Conservation (phyloP, 2,113 vertebrate species). For the Microtus pennsylvanicus region DNA sequence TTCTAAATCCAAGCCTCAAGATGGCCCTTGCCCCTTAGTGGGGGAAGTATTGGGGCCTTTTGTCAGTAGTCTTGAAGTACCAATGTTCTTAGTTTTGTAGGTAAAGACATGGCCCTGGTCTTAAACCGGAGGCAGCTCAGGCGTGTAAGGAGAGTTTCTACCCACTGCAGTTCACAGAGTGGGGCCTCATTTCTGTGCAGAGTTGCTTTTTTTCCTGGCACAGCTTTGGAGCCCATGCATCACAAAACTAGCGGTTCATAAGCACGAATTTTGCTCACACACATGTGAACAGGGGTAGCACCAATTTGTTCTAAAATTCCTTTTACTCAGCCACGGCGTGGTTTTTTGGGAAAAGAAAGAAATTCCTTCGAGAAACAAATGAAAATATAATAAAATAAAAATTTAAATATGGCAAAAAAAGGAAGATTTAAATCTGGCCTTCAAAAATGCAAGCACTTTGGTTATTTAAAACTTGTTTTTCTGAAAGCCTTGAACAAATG, state of each 20-base stretch:
- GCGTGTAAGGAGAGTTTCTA: background rate
- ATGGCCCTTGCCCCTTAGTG: background rate
- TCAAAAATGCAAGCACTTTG: background rate
- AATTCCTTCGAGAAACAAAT: slow-evolving; percentile 24
- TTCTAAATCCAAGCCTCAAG: slow-evolving; percentile 8
- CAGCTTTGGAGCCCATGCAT: background rate
- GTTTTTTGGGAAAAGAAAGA: background rate
- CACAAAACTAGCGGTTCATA: slow-evolving; percentile 31
- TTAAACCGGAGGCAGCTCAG: background rate
- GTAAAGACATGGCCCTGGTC: background rate
- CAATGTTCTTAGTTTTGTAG: slow-evolving; percentile 44
- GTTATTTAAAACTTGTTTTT: slow-evolving; percentile 53
- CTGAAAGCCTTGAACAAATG: background rate
- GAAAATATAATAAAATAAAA: slow-evolving; percentile 41
- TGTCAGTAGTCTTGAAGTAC: background rate
- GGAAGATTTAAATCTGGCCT: background rate
- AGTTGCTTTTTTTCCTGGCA: background rate
- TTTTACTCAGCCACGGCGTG: background rate
- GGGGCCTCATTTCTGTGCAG: background rate
- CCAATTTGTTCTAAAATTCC: background rate
- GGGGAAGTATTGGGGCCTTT: background rate
- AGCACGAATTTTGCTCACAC: background rate
- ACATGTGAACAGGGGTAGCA: background rate
- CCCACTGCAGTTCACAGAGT: background rate
- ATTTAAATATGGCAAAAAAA: background rate